phyloP scores from a whole-genome alignment of 2,113 vertebrate species.

The Euleptes europaea region DNA sequence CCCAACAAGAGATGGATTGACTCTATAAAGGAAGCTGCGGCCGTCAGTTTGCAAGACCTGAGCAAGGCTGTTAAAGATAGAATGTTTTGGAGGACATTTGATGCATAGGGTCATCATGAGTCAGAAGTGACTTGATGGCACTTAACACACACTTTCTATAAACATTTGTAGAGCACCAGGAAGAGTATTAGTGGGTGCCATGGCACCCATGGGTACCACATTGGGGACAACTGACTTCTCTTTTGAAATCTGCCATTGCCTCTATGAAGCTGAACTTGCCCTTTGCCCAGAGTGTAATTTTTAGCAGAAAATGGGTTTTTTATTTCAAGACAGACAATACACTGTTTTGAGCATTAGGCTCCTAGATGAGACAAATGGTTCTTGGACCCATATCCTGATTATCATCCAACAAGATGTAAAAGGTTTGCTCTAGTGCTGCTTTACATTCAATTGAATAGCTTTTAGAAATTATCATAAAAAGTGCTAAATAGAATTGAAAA shows the following conservation, averaged over 20 bases:
- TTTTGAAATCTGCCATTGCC: not conserved
- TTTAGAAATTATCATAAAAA: conserved; percentile 39
- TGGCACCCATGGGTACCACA: too few species aligned
- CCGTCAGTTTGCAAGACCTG: too few species aligned
- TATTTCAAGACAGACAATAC: not conserved
- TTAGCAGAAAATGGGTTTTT: not conserved
- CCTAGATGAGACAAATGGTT: too few species aligned
- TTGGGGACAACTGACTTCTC: not conserved
- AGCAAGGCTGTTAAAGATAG: too few species aligned
- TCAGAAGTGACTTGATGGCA: too few species aligned
- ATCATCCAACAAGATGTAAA: not conserved
- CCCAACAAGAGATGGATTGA: too few species aligned
- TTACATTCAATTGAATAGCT: conserved; percentile 26
- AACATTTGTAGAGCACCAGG: too few species aligned
- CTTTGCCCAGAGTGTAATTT: not conserved
- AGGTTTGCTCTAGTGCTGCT: not conserved
- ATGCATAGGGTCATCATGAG: too few species aligned
- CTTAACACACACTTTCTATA: too few species aligned
- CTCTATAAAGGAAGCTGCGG: too few species aligned
- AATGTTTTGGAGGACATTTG: too few species aligned
- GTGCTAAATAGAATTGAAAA: conserved; percentile 58
- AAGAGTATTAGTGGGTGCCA: too few species aligned
- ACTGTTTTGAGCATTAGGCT: not conserved
- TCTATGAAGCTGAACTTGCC: conserved; percentile 1
- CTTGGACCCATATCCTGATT: not conserved